Conservation (phyloP, 2,797 vertebrate species). For the Synanceia verrucosa region DNA sequence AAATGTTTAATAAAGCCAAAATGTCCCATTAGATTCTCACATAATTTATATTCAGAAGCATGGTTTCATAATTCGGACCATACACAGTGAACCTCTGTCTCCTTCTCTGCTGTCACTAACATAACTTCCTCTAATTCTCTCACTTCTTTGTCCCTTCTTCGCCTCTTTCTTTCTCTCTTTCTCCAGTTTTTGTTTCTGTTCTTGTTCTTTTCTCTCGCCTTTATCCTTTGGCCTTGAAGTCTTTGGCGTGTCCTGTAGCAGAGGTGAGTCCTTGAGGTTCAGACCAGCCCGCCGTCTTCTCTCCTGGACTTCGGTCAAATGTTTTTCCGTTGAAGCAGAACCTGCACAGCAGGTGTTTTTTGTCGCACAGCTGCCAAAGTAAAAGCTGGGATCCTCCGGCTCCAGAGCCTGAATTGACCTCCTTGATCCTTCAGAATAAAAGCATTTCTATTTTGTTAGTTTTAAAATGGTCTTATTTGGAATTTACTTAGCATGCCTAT, state of each 20-base stretch:
- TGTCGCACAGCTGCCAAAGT: neutral
- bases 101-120: slow-evolving; percentile 63
- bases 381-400: neutral
- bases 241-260: slow-evolving; percentile 87
- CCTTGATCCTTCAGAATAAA: neutral
- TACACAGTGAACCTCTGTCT: slow-evolving; percentile 18
- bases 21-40: too few relatives aligned
- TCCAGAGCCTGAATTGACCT: neutral
- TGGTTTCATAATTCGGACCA: neutral
- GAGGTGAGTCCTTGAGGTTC: slow-evolving; percentile 86
- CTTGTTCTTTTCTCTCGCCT: slow-evolving; percentile 99
- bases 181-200: slow-evolving; percentile 98
- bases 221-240: slow-evolving; percentile 99
- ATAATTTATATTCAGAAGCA: neutral
- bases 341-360: neutral
- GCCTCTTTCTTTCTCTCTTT: slow-evolving; percentile 29
- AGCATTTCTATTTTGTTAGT: neutral
- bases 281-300: slow-evolving; percentile 18
- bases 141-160: slow-evolving; percentile 41
- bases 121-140: slow-evolving; percentile 53
- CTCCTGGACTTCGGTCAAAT: slow-evolving; percentile 39
- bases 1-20: too few relatives aligned
- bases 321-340: neutral
- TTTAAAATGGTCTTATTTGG: neutral
- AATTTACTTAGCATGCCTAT: neutral